Percentiles rank a stretch among this genome's conserved stretches.
Conservation (phyloP, 2,113 vertebrate species). For the Neofelis nebulosa region DNA sequence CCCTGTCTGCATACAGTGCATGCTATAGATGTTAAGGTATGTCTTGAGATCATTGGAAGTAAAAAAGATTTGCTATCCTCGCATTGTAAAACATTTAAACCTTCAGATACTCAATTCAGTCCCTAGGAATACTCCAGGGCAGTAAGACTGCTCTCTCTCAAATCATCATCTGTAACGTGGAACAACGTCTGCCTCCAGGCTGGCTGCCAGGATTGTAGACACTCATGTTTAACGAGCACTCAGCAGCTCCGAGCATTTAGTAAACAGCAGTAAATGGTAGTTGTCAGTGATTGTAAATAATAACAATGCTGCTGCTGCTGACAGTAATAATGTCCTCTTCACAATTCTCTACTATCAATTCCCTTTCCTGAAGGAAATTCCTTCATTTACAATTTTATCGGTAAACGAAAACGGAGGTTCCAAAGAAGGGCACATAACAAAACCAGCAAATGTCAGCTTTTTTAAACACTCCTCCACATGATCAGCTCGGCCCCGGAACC, state of each 20-base stretch:
- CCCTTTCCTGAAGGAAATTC: not conserved
- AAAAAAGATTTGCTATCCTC: not conserved
- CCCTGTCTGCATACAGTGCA: not conserved
- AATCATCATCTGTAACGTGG: accelerated
- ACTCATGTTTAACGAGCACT: accelerated
- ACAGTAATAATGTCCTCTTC: accelerated
- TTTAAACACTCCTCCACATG: not conserved
- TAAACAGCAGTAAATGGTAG: accelerated
- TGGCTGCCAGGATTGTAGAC: accelerated
- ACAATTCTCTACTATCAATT: accelerated
- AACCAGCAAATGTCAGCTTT: not conserved
- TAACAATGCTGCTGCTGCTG: accelerated
- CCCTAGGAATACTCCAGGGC: accelerated
- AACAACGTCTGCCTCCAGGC: accelerated
- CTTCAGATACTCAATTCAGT: not conserved
- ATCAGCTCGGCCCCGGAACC: not conserved
- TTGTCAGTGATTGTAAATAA: accelerated
- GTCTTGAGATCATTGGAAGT: not conserved
- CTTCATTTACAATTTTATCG: not conserved
- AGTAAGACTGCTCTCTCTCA: not conserved
- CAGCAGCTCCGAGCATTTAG: accelerated
- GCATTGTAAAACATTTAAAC: not conserved
- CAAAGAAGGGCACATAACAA: not conserved
- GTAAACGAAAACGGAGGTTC: not conserved
- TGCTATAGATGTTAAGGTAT: accelerated